Evolutionary conservation across 2,113 vertebrate species (phyloP), one percentile per base, ranked within the genome.

Genomic region (Esox niger): DNA sequence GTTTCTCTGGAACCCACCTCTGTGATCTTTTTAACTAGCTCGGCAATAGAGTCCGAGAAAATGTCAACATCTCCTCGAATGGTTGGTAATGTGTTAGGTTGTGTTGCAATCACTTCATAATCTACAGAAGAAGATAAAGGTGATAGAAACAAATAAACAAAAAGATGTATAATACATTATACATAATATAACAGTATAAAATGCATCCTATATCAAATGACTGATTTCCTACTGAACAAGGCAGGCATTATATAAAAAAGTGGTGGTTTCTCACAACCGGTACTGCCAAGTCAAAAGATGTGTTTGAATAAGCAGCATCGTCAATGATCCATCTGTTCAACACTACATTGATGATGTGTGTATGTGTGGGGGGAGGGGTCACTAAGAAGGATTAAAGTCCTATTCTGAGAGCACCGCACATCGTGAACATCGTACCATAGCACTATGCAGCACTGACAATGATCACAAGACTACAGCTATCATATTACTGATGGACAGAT

Each of bases 361-460:
- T n/a, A n/a, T n/a, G n/a, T n/a, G n/a, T n/a, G n/a, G n/a, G n/a
- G n/a, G n/a, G n/a, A 77, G 71, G 66, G 77, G 80, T 71, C 61
- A 43, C 68, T 82, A 88, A 87, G 77, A 78, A 79, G 82, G 85
- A 86, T 91, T 88, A 91, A 15, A 17, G 60, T 47, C 74, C 86
- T 89, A 89, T 86, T 91, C 84, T 84, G 67, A 78, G 82, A 65
- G 56, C 20, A 6, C 35, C 63, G 67, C 43, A 29, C 78, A 71
- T 80, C 67, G 74, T 35, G 64, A 72, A 76, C 65, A 52, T 52
- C 70, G 68, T 65, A 33, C 57, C n/a, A 15, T 67, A 74, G 70
- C 35, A 52, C 38, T 20, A 62, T 60, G 43, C n/a, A 32, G 49
- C 47, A 57, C 38, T 25, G 35, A 57, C 38, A 38, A 61, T 57